Conservation (phyloP, 2,113 vertebrate genomes). For the Aix galericulata region DNA sequence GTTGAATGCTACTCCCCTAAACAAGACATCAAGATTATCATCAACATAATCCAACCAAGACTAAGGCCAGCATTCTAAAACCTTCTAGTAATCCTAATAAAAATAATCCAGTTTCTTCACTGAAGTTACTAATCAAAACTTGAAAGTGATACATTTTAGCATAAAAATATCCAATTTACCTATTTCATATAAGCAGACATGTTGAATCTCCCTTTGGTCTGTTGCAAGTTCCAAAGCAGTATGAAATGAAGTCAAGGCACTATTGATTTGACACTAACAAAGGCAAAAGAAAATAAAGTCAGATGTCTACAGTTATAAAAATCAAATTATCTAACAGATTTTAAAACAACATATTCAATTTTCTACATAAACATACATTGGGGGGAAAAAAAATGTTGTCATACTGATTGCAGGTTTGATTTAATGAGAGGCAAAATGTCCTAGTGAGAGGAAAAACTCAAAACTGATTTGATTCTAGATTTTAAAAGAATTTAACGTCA, state of each 20-base stretch:
- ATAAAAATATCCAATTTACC: slow-evolving; percentile 75
- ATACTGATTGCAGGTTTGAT: background rate
- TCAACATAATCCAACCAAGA: background rate
- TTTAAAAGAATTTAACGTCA: background rate
- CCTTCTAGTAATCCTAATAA: background rate
- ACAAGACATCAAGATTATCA: background rate
- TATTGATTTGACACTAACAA: slow-evolving; percentile 95
- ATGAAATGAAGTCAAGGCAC: slow-evolving; percentile 96
- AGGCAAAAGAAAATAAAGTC: background rate
- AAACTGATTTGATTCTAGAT: background rate
- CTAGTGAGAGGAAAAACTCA: background rate
- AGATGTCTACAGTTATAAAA: background rate
- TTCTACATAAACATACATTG: background rate
- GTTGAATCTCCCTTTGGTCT: slow-evolving; percentile 98
- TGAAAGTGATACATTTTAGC: background rate
- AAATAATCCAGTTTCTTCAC: background rate
- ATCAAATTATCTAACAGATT: background rate
- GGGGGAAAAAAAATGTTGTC: no score
- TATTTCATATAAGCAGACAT: slow-evolving; percentile 98
- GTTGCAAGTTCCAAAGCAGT: slow-evolving; percentile 94
- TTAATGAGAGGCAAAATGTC: background rate
- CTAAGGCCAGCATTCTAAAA: background rate
- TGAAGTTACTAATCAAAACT: background rate
- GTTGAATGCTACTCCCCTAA: background rate
- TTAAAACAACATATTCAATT: background rate